Base-by-base conservation (phyloP, 2,797 vertebrate species). In the Coccyzus lansbergi region DNA sequence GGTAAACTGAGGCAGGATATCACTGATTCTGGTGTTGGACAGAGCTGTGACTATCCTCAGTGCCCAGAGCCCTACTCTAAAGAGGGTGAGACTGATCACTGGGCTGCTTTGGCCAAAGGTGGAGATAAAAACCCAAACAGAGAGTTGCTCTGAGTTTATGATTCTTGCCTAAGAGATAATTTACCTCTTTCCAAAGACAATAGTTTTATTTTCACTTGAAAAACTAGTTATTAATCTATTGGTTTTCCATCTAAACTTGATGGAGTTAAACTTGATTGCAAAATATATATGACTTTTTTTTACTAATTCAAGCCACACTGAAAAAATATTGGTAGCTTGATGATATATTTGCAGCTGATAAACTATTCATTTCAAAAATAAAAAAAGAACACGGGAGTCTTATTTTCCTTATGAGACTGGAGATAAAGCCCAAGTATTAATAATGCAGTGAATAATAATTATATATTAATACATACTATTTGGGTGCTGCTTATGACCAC, bases 1-100 rank as follows among this genome's bases (percentile, higher is more conserved):
- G 7, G 16, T 9, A 24, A 74, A 31, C 21, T 9, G 4, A 58
- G 44, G 42, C 51, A 86, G 55, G 62, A 31, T 46, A 58, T 31
- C 69, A 44, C 22, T 1, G 1, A 9, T 65, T 48, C 9, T 25
- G 42, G 6, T 11, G 49, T 28, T 56, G 25, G 33, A 33, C 0
- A 0, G n/a, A 34, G 34, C 36, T 46, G 48, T n/a, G 67, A 25
- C 44, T 2, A 0, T 13, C 6, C 51, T 38, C 31, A 7, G 14
- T 10, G 12, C 29, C 22, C 7, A 2, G n/a, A 25, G 25, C n/a
- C 1, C 0, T 2, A 8, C 7, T 7, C 49, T 52, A 53, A 40
- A 42, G 62, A 28, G 18, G 15, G 7, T 36, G 25, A 10, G 16
- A 63, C 29, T 36, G 48, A 29, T 24, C 1, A 2, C 56, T 15